These are phyloP conservation scores for Panulirus ornatus DNA, from an alignment of 1,140 invertebrate genomes.

Conservation along the genomic window DNA sequence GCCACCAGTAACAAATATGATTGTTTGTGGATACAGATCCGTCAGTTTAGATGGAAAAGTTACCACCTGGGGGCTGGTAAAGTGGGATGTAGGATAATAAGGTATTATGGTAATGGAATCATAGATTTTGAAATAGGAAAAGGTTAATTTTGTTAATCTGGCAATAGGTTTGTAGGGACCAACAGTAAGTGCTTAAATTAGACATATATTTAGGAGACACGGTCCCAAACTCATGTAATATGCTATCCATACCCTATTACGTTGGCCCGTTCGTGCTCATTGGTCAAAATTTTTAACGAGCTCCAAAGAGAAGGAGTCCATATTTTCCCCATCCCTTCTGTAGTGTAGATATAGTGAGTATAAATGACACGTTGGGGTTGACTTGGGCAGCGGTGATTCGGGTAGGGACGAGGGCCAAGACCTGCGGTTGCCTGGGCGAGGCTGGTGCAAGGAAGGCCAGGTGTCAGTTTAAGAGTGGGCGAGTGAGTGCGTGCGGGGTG, in stretches of 20 bases:
- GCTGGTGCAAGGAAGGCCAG: not conserved
- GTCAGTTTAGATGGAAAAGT: not conserved
- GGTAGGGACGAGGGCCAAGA: not conserved
- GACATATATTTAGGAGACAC: not conserved
- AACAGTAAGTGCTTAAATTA: constrained; percentile 15
- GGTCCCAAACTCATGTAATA: not conserved
- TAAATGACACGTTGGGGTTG: not conserved
- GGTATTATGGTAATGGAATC: not conserved
- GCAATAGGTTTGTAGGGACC: not conserved
- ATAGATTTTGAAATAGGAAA: not conserved
- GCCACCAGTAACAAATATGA: not conserved
- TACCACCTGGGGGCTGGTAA: not conserved
- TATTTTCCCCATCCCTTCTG: too few species aligned
- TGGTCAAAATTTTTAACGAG: too few species aligned
- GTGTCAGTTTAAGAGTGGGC: constrained; percentile 16
- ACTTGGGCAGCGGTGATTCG: not conserved
- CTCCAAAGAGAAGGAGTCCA: too few species aligned
- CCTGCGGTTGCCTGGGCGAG: not conserved
- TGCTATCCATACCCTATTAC: not conserved
- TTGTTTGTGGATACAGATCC: not conserved
- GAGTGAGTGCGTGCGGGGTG: constrained; percentile 37
- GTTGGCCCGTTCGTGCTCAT: too few species aligned
- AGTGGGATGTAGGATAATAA: not conserved
- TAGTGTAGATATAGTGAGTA: too few species aligned
- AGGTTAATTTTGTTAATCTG: not conserved